Evolutionary conservation across 2,113 vertebrate species (phyloP), one percentile per base, ranked within the genome.

Genomic region (Acanthisitta chloris): DNA sequence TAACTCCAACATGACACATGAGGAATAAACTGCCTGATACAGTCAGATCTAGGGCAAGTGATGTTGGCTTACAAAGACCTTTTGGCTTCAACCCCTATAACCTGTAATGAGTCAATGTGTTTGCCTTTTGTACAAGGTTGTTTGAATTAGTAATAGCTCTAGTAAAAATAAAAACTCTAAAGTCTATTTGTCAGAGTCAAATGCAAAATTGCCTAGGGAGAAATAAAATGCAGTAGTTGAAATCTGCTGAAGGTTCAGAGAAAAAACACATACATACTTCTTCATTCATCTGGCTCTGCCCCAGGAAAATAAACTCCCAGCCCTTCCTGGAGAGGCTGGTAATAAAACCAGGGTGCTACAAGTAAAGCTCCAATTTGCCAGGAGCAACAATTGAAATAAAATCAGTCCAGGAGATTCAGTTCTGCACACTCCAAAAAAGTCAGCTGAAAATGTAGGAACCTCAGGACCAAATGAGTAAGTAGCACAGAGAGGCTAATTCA

Each of bases 151-250:
- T 90, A 78, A 81, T 46, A 66, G 67, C 81, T 94, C 91, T 95
- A 93, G 72, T 91, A 94, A 95, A 96, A 96, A 94, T 92, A 95
- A 95, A 94, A 94, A n/a, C 89, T 97, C 81, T 94, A 81, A 87
- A 91, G 83, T 74, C 70, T 74, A 67, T 91, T 58, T 54, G 1
- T 72, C 65, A 40, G 90, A 86, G 33, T 87, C 43, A 88, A 92
- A 96, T 93, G 90, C 71, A 97, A 97, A 97, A 94, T 88, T 2
- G 1, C 57, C 86, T 94, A 94, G 66, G 76, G 72, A 82, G 71
- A 61, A 25, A 69, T n/a, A 81, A 88, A 46, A 33, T 59, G 45
- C 79, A 90, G 74, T 80, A 19, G 28, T 64, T 81, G 34, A 82
- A 92, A 59, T 82, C 40, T 9, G 38, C 40, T 85, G 25, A 69